A percentile compares a stretch with the other conserved stretches of the same genome.
These are phyloP conservation scores for Gandaritis pyraliata DNA, from an alignment of 2,888 invertebrate species.

Conservation along the genomic window DNA sequence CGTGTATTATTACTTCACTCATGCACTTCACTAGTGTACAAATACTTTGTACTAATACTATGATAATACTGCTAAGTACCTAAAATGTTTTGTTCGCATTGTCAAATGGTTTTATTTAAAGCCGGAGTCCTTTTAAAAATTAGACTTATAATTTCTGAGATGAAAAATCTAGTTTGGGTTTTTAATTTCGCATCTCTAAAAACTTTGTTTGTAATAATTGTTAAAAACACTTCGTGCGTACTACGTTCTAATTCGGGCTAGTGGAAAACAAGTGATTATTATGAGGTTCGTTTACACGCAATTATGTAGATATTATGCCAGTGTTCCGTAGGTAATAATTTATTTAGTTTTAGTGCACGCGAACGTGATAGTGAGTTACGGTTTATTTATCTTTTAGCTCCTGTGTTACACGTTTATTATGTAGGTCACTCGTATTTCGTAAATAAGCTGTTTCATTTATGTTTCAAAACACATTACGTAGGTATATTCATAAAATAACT, in stretches of 20 bases:
- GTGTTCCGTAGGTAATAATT: conserved; percentile 27
- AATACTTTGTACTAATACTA: no score
- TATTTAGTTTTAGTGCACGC: conserved; percentile 35
- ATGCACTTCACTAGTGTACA: no score
- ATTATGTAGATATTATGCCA: conserved; percentile 22
- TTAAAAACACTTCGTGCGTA: conserved; percentile 18
- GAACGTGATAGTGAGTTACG: conserved; percentile 31
- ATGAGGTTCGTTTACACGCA: conserved; percentile 27
- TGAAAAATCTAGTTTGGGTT: background rate
- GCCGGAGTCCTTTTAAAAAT: no score
- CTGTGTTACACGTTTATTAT: conserved; percentile 36
- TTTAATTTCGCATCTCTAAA: background rate
- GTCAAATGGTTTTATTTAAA: no score
- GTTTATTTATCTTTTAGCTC: conserved; percentile 33
- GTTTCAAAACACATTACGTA: background rate
- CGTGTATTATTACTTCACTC: no score
- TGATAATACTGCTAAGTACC: no score
- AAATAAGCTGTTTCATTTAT: background rate
- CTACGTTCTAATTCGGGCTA: conserved; percentile 11
- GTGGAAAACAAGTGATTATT: conserved; percentile 22
- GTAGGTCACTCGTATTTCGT: conserved; percentile 26
- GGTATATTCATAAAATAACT: no score
- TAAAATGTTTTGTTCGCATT: no score
- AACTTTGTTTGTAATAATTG: conserved; percentile 2
- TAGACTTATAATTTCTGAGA: no score